Conservation (phyloP, 2,797 vertebrate genomes). For the Psittacula derbiana region DNA sequence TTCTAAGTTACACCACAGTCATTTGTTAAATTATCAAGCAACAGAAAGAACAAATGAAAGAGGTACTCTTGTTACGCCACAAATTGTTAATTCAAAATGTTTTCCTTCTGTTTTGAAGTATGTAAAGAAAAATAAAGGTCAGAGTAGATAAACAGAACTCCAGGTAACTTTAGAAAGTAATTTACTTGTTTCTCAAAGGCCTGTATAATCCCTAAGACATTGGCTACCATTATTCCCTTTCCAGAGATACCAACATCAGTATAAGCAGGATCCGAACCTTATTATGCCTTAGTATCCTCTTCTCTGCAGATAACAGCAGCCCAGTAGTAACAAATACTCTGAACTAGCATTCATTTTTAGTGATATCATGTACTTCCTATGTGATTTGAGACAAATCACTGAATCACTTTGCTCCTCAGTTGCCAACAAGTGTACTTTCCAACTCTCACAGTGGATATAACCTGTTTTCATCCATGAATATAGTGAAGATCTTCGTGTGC, state of each 20-base stretch:
- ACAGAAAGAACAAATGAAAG: not conserved
- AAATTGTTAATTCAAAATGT: not conserved
- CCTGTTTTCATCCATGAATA: fast-evolving
- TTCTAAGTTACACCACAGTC: not conserved
- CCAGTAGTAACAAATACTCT: not conserved
- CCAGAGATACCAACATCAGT: not conserved
- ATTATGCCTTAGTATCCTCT: not conserved
- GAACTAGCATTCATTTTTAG: not conserved
- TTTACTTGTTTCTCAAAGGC: not conserved
- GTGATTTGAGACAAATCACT: not conserved
- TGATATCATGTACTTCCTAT: fast-evolving
- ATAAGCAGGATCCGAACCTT: not conserved
- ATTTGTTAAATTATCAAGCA: not conserved
- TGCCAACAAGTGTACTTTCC: not conserved
- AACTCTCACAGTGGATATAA: not conserved
- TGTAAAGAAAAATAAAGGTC: not conserved
- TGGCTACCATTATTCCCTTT: not conserved
- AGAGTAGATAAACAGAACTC: not conserved
- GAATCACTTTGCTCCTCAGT: not conserved
- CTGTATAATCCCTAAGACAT: not conserved
- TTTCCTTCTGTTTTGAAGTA: not conserved
- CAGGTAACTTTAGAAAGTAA: not conserved
- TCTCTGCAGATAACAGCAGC: not conserved
- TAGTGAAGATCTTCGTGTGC: not conserved
- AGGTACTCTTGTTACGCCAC: fast-evolving